A percentile compares a stretch with the other conserved stretches of the same genome.
These are phyloP conservation scores for Drosophila sp. DNA, from an alignment of 1,140 invertebrate species.

Conservation along the genomic window DNA sequence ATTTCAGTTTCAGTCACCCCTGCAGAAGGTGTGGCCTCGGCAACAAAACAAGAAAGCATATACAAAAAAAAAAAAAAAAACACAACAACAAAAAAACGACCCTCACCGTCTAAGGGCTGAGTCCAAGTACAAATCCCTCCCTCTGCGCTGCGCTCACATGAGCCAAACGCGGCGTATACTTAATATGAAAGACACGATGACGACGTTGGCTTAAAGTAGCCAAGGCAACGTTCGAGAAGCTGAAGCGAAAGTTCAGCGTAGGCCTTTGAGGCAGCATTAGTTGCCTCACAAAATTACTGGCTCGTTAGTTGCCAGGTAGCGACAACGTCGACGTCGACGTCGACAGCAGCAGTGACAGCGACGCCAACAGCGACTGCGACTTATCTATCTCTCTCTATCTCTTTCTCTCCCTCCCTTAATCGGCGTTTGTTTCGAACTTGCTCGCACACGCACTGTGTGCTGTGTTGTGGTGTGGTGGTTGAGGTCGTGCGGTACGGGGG, in stretches of 20 bases:
- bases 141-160: slow-evolving; percentile 43
- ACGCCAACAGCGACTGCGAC: slow-evolving; percentile 25
- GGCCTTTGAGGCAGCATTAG: slow-evolving; percentile 53
- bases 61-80: slow-evolving; percentile 35
- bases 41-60: slow-evolving; percentile 19
- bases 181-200: slow-evolving; percentile 63
- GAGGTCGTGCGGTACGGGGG: slow-evolving; percentile 26
- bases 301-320: slow-evolving; percentile 73
- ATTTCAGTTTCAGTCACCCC: slow-evolving; percentile 78
- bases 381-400: slow-evolving; percentile 20
- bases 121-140: slow-evolving; percentile 27
- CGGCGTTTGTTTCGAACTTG: background rate
- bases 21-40: slow-evolving; percentile 81
- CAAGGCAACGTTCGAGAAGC: slow-evolving; percentile 63
- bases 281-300: slow-evolving; percentile 78
- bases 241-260: slow-evolving; percentile 25
- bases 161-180: slow-evolving; percentile 64
- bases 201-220: slow-evolving; percentile 72
- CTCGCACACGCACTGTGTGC: slow-evolving; percentile 33
- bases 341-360: slow-evolving; percentile 21
- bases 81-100: slow-evolving; percentile 60
- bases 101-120: slow-evolving; percentile 58
- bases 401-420: slow-evolving; percentile 6
- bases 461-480: slow-evolving; percentile 19
- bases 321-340: slow-evolving; percentile 21